Evolutionary conservation across 2,797 vertebrate species (phyloP).

Genomic region (Meda fulgida): DNA sequence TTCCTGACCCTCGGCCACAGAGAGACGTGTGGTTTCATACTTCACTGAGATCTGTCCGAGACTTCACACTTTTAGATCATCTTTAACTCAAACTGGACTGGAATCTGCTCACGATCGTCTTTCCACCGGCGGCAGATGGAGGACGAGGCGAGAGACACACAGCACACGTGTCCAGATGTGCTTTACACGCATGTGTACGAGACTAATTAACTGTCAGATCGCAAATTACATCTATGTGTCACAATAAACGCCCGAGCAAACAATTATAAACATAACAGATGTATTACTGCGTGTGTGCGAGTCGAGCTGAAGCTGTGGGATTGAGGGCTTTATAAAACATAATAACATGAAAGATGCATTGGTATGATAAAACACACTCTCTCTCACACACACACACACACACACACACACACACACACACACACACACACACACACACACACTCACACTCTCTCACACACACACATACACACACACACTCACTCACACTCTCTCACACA

Average conservation of each 20-base stretch:
- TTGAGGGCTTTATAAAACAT: background rate
- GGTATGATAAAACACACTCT: background rate
- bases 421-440: too few relatives aligned
- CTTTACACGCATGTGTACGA: background rate
- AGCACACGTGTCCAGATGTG: conserved; percentile 10
- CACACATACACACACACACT: too few relatives aligned
- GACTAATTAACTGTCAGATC: conserved; percentile 23
- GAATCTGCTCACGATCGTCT: background rate
- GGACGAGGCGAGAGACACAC: too few relatives aligned
- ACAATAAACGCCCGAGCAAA: background rate
- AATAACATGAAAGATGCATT: background rate
- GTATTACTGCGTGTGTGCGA: background rate
- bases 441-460: too few relatives aligned
- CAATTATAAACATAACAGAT: background rate
- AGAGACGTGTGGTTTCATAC: background rate
- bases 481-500: too few relatives aligned
- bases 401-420: rapidly evolving
- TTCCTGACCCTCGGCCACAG: background rate
- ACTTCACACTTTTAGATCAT: background rate
- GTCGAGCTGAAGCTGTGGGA: background rate
- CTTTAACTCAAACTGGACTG: background rate
- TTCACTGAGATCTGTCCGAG: background rate
- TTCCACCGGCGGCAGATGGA: conserved; percentile 9
- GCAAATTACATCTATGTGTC: conserved; percentile 5
- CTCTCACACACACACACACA: too few relatives aligned